These are phyloP conservation scores for Cyclophora albipunctata DNA, from an alignment of 2,888 invertebrate species.

Conservation along the genomic window DNA sequence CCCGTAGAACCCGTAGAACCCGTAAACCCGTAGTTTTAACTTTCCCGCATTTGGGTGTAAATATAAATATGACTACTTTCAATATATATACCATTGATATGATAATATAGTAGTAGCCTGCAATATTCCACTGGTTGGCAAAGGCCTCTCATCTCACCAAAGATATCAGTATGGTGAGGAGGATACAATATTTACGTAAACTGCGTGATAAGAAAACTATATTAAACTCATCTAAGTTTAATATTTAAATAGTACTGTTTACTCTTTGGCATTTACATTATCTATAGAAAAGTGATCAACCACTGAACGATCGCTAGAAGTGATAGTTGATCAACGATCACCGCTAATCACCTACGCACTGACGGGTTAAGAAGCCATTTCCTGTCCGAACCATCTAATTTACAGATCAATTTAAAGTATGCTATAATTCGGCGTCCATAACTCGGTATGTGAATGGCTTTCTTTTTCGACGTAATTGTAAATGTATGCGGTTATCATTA, in stretches of 20 bases:
- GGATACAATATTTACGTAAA: no score
- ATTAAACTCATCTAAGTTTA: no score
- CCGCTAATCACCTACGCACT: constrained; percentile 63
- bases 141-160: no score
- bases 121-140: no score
- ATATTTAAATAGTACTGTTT: neutral
- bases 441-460: constrained; percentile 25
- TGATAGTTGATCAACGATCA: constrained; percentile 60
- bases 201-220: no score
- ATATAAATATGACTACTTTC: no score
- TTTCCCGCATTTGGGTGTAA: no score
- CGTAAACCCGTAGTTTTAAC: no score
- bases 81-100: no score
- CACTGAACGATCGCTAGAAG: constrained; percentile 40
- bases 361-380: constrained; percentile 72
- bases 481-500: neutral
- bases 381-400: constrained; percentile 70
- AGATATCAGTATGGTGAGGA: no score
- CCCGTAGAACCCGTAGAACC: no score
- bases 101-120: no score
- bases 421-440: constrained; percentile 22
- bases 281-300: constrained; percentile 48
- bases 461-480: constrained; percentile 27
- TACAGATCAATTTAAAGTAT: constrained; percentile 57
- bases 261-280: constrained; percentile 42